Evolutionary conservation across 2,888 invertebrate species (phyloP), one percentile per base, ranked within the genome.

Genomic region (Trisateles emortualis): DNA sequence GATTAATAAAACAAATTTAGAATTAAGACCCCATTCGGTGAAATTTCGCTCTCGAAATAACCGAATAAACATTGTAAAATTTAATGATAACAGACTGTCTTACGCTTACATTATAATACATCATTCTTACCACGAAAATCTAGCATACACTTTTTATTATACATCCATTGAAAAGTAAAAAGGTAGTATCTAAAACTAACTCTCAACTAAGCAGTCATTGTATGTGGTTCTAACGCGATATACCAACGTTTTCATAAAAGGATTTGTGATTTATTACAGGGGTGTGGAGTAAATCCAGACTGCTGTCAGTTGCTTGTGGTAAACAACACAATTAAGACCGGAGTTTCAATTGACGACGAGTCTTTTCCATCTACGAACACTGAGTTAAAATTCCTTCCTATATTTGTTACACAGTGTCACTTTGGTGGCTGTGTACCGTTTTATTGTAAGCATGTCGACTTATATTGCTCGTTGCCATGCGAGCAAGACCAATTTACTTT

Each of bases 271-370:
- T 13, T 16, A 52, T 55, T 73, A 62, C 59, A 45, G 49, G 60
- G 55, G 49, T 32, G 51, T 55, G 62, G 79, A 81, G 79, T 78
- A 83, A 82, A 83, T 80, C 80, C 84, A 81, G 80, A 71, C 72
- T 69, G 74, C 74, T 68, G 78, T 78, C 73, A 77, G 73, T 66
- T 52, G 53, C 66, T 60, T 63, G 74, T 74, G 78, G 85, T 85
- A 86, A 84, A 87, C 85, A 87, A 86, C 74, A 79, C 81, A 80
- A 87, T 86, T 86, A 86, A 79, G 79, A 77, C 71, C 70, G 64
- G 66, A 67, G 70, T 71, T 73, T 74, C 78, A 81, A 83, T 81
- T 83, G 81, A 73, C 72, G 64, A 49, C 19, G 52, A 52, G 32
- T 29, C 48, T 65, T 68, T 76, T 79, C 71, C 74, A 79, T 44